Evolutionary conservation across 1,140 invertebrate genomes (phyloP).

Genomic region (Helicoverpa zea): DNA sequence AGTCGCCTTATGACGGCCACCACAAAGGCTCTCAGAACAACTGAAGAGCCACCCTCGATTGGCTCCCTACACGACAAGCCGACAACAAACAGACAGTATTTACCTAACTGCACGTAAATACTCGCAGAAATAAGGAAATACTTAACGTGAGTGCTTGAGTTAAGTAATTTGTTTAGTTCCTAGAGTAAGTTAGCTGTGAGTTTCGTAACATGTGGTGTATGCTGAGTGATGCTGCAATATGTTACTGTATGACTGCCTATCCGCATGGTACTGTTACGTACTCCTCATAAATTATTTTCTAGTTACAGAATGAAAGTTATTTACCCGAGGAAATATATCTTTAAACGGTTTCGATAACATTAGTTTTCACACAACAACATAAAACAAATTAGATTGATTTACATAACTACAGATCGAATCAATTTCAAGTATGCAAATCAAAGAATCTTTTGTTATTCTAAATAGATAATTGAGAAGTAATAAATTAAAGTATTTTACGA

Average conservation of each 20-base stretch:
- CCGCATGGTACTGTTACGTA: neutral
- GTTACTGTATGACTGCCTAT: neutral
- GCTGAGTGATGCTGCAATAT: neutral
- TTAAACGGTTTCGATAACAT: too few species aligned
- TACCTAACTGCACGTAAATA: neutral
- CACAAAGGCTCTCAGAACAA: too few species aligned
- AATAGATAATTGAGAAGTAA: too few species aligned
- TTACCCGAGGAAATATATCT: too few species aligned
- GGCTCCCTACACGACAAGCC: neutral
- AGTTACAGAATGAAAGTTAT: too few species aligned
- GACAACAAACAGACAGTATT: neutral
- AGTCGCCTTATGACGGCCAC: neutral
- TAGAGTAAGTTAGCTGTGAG: neutral
- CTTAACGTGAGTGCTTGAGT: neutral
- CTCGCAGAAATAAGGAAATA: constrained; percentile 11
- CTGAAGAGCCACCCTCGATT: neutral
- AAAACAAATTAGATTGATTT: too few species aligned
- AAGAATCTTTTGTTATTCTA: too few species aligned
- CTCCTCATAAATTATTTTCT: neutral
- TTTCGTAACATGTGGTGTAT: constrained; percentile 1
- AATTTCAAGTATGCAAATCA: too few species aligned
- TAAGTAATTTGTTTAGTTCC: constrained; percentile 30
- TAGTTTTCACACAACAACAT: too few species aligned
- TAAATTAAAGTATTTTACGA: too few species aligned
- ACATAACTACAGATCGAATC: too few species aligned